Conservation (phyloP, 2,888 invertebrate species). For the Folsomia manolachei region DNA sequence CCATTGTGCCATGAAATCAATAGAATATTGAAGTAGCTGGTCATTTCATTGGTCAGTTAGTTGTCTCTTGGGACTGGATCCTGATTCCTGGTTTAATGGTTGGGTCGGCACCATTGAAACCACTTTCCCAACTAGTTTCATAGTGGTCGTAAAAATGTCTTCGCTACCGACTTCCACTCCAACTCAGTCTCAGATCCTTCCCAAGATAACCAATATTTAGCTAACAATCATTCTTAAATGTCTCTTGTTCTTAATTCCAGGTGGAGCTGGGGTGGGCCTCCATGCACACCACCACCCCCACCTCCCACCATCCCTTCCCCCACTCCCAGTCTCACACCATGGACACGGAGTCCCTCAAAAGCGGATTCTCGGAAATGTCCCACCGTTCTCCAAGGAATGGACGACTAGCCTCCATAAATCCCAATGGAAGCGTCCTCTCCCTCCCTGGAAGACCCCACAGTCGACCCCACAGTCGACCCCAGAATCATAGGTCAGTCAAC, state of each 20-base stretch:
- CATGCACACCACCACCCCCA: not conserved
- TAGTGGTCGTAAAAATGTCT: not conserved
- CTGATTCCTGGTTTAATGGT: too few species aligned
- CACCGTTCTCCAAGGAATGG: slow-evolving; percentile 61
- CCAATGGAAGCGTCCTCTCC: slow-evolving; percentile 37
- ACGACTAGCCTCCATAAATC: slow-evolving; percentile 26
- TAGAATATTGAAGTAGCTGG: too few species aligned
- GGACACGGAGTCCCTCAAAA: slow-evolving; percentile 93
- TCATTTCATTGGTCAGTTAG: too few species aligned
- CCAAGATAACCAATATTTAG: too few species aligned
- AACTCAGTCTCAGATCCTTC: too few species aligned
- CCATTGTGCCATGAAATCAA: too few species aligned
- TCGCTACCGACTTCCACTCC: not conserved
- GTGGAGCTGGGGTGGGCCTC: not conserved
- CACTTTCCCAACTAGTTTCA: too few species aligned
- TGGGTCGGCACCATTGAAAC: too few species aligned
- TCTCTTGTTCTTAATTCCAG: too few species aligned
- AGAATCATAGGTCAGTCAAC: slow-evolving; percentile 45
- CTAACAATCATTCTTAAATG: too few species aligned
- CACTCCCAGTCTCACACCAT: slow-evolving; percentile 56
- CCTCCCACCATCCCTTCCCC: not conserved
- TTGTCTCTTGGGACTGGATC: too few species aligned
- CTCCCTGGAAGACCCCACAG: slow-evolving; percentile 42
- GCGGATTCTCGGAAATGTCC: slow-evolving; percentile 75
- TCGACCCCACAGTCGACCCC: slow-evolving; percentile 43